Conservation (phyloP, 2,113 vertebrate genomes). For the Dascyllus trimaculatus region DNA sequence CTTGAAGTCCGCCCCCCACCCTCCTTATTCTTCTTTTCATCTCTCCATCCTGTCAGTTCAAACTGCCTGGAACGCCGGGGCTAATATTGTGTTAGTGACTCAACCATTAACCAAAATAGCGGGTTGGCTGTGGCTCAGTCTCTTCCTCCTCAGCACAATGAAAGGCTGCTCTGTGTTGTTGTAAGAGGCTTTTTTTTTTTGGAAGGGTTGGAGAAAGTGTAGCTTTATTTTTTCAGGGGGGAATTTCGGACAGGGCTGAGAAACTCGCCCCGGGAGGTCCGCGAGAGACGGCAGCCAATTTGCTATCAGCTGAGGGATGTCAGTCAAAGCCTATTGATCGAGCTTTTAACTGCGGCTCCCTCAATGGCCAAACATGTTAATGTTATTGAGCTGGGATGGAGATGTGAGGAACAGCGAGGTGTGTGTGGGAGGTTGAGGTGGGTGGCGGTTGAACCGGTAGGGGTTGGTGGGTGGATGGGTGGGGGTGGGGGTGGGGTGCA, state of each 20-base stretch:
- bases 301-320: conserved; percentile 76
- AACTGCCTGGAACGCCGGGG: conserved; percentile 54
- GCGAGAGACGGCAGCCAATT: conserved; percentile 68
- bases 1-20: conserved; percentile 18
- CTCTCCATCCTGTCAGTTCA: conserved; percentile 59
- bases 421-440: conserved; percentile 49
- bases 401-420: conserved; percentile 51
- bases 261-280: conserved; percentile 64
- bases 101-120: conserved; percentile 78
- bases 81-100: conserved; percentile 82
- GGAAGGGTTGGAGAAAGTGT: conserved; percentile 40
- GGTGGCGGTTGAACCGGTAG: conserved; percentile 39
- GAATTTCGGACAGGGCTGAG: conserved; percentile 58
- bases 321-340: conserved; percentile 78
- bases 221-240: conserved; percentile 18
- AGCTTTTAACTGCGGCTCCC: conserved; percentile 69
- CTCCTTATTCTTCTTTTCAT: conserved; percentile 49
- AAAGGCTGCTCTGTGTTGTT: conserved; percentile 60
- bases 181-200: conserved; percentile 38
- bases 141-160: conserved; percentile 38
- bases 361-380: conserved; percentile 78
- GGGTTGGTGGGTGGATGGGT: not conserved
- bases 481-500: not conserved
- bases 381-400: conserved; percentile 75
- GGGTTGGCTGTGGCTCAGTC: conserved; percentile 35